Evolutionary conservation across 2,888 invertebrate genomes (phyloP).

Genomic region (Strigamia crassipes): DNA sequence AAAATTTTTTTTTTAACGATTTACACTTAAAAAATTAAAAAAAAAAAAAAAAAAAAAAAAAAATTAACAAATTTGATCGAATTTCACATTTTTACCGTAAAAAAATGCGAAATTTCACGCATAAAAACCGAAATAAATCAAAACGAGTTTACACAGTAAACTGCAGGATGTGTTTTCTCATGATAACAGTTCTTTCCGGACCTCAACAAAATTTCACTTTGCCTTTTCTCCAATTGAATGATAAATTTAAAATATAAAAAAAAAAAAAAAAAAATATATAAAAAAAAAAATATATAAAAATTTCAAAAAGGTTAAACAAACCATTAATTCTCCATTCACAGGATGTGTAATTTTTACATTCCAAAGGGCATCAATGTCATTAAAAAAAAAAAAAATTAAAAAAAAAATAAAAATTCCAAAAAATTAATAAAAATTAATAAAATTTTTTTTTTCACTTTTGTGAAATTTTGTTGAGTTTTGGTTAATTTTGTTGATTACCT

Average conservation of each 20-base stretch:
- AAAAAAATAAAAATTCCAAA: no score
- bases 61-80: no score
- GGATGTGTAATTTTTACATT: neutral
- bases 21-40: no score
- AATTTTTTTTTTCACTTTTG: neutral
- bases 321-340: slow-evolving; percentile 4
- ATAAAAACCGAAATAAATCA: neutral
- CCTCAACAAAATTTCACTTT: neutral
- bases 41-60: no score
- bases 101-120: no score
- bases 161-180: slow-evolving; percentile 15
- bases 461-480: neutral
- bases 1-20: no score
- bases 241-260: neutral
- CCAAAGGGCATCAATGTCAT: neutral
- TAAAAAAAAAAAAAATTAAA: neutral
- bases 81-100: no score
- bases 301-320: slow-evolving; percentile 4
- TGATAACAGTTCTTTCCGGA: slow-evolving; percentile 6
- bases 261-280: no score
- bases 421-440: neutral
- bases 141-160: neutral
- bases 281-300: neutral
- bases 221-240: slow-evolving; percentile 14
- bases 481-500: neutral